These are phyloP conservation scores for Apomyelois bistriatella DNA, from an alignment of 2,888 invertebrate species.

Conservation along the genomic window DNA sequence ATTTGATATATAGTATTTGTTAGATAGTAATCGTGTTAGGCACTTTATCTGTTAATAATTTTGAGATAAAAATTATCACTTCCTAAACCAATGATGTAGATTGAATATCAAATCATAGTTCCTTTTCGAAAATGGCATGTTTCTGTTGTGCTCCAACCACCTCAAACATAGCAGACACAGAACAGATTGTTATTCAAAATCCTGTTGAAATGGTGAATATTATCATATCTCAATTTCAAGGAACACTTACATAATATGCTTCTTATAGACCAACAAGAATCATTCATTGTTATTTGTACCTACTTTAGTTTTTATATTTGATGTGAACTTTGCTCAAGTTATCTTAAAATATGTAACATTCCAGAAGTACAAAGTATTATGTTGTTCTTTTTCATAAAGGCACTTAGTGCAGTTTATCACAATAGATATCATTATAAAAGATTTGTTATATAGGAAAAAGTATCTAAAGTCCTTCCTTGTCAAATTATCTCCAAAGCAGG, in stretches of 20 bases:
- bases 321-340: no score
- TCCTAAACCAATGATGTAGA: background rate
- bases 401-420: no score
- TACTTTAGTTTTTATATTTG: no score
- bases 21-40: background rate
- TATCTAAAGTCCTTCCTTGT: no score
- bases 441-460: no score
- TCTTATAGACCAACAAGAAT: no score
- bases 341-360: no score
- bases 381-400: no score
- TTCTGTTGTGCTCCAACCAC: constrained; percentile 37
- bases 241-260: background rate
- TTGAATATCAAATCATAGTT: background rate
- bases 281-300: no score
- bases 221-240: constrained; percentile 19
- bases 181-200: constrained; percentile 27
- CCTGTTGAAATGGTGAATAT: constrained; percentile 34
- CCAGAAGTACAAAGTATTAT: no score
- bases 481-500: no score
- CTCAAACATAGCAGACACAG: constrained; percentile 21
- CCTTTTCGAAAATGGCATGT: constrained; percentile 30
- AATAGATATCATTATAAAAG: no score
- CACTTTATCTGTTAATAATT: constrained; percentile 2
- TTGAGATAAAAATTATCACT: background rate
- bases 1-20: background rate